Percentiles rank a stretch among this genome's conserved stretches.
Conservation (phyloP, 1,140 invertebrate genomes). For the Periplaneta americana region DNA sequence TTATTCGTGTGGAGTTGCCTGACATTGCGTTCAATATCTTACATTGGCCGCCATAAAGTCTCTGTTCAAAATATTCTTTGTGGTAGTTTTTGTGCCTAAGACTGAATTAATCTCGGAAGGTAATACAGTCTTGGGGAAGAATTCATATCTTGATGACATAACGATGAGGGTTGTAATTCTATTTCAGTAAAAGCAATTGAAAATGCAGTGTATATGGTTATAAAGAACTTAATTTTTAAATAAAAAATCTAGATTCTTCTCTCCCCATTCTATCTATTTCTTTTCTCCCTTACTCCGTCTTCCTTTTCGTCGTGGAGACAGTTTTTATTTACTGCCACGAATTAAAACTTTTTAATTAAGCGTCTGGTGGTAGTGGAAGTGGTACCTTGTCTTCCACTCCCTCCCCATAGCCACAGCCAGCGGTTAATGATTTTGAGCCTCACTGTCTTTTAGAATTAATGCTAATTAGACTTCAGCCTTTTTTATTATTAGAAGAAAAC, state of each 20-base stretch:
- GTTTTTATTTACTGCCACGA: slow-evolving; percentile 9
- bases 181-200: not conserved
- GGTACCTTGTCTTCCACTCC: not conserved
- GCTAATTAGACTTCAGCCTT: not conserved
- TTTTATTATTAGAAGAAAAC: not conserved
- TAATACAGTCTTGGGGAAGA: not conserved
- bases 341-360: slow-evolving; percentile 12
- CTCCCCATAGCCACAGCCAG: not conserved
- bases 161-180: not conserved
- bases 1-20: too few relatives aligned
- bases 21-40: too few relatives aligned
- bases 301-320: not conserved
- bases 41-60: too few relatives aligned
- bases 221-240: not conserved
- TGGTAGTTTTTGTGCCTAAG: too few relatives aligned
- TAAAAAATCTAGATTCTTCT: not conserved
- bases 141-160: not conserved
- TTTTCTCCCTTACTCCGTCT: not conserved
- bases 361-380: not conserved
- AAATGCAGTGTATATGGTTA: not conserved
- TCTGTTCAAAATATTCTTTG: too few relatives aligned
- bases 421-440: slow-evolving; percentile 2
- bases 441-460: slow-evolving; percentile 5
- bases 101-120: not conserved
- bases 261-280: not conserved